Evolutionary conservation across 2,797 vertebrate species (phyloP), one percentile per base, ranked within the genome.

Genomic region (Lindbergichthys nudifrons): DNA sequence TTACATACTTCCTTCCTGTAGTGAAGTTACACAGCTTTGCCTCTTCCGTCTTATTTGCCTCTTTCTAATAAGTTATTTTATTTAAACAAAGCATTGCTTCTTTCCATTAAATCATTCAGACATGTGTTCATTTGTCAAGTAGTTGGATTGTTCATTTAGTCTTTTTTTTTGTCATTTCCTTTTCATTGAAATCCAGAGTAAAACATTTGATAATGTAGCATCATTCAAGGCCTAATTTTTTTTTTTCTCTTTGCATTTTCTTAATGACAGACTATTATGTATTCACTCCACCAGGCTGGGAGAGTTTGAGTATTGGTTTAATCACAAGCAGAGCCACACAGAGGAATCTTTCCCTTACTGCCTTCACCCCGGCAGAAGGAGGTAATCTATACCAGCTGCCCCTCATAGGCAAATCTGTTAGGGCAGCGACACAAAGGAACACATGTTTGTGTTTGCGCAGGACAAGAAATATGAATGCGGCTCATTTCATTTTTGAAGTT

Each of bases 391-490:
- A 88, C 73, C 76, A 71, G 78, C 75, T 30, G 68, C 82, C 82
- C 71, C 82, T 83, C 67, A 78, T 67, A 73, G 87, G 81, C 81
- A 85, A 81, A 85, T 88, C 73, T 85, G 85, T 87, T 62, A 48
- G 87, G 86, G 83, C 79, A 77, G 84, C 58, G 54, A 76, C 85
- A 86, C 85, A 88, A 90, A 90, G 87, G 76, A 90, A 90, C 88
- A 89, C 78, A 30, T 89, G 85, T 89, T 91, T 92, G 83, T 91
- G 86, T 89, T 89, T 87, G 88, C 87, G 83, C 82, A 77, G 65
- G 80, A 82, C 88, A 87, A 88, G 87, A 87, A 79, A 77, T 82
- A 87, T 86, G 82, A 87, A 85, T 66, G 42, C 11, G 46, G 72
- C 75, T 83, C 78, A 50, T 88, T 89, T 84, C 68, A 87, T 90